Evolutionary conservation across 2,113 vertebrate genomes (phyloP), one percentile per base, ranked within the genome.

Genomic region (Setophaga kirtlandii): DNA sequence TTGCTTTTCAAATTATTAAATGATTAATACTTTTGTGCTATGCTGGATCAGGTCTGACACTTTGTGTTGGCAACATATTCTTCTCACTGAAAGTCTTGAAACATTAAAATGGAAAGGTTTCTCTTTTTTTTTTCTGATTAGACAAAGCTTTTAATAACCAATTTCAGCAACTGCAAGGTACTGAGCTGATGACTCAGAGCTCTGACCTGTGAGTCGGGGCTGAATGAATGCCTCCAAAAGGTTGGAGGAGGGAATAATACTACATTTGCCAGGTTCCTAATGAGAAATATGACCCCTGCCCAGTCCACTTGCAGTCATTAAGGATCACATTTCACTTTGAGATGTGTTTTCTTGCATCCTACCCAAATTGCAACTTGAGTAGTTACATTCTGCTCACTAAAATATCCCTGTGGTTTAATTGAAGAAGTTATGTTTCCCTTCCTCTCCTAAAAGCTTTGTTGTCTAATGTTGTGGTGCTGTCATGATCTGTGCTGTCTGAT

Each of bases 1-100:
- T 95, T 78, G 89, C 89, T 93, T 96, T 97, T 96, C 93, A 86
- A 60, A 94, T 93, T 96, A 96, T 95, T 90, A 90, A 88, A 92
- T 96, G 85, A 93, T 91, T 94, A 92, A 90, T 96, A 93, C 85
- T 93, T 90, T 24, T 4, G 68, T 83, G 78, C 78, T 90, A 87
- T 91, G 75, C 91, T 83, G 90, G 87, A 73, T 88, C 58, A 21
- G 93, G 42, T 59, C 91, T 94, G 87, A 67, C 80, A 76, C 93
- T 90, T 53, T 52, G 71, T 92, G 55, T 87, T 93, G 90, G 92
- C 76, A 79, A 9, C 1, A 1, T 16, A 30, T 74, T 44, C 67
- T 52, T 79, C 82, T 86, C 30, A 10, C 59, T 83, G 37, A 39
- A 63, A n/a, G 46, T 93, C 73, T 49, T 85, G 71, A 93, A 97